phyloP scores from a whole-genome alignment of 2,888 invertebrate species.

The Pyrochroa serraticornis region DNA sequence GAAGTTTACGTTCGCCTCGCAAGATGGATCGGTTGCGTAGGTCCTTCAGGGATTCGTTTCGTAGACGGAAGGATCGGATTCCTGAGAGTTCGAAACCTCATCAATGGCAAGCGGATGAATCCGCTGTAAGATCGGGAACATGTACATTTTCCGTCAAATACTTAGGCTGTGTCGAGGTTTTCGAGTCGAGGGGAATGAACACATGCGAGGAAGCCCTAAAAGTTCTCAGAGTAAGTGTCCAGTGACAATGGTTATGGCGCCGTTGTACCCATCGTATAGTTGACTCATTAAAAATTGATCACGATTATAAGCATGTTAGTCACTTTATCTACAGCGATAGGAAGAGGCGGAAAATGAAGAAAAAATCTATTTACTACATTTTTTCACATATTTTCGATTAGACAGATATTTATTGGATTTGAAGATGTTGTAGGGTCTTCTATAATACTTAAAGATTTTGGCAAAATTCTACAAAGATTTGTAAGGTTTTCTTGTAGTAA shows the following conservation, averaged over 20 bases:
- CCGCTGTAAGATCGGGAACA: slow-evolving; percentile 92
- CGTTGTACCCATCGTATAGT: too few relatives aligned
- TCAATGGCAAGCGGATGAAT: slow-evolving; percentile 98
- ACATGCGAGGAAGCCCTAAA: slow-evolving; percentile 99
- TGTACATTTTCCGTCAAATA: slow-evolving; percentile 99
- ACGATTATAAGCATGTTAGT: background rate
- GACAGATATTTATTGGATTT: background rate
- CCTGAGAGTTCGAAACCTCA: slow-evolving; percentile 96
- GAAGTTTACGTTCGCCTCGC: slow-evolving; percentile 71
- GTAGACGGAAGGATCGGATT: slow-evolving; percentile 82
- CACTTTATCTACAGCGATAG: background rate
- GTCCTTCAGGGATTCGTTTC: slow-evolving; percentile 92
- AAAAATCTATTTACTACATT: background rate
- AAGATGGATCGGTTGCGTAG: slow-evolving; percentile 89
- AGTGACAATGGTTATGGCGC: too few relatives aligned
- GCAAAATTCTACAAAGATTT: background rate
- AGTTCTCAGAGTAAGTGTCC: slow-evolving; percentile 82
- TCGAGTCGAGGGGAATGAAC: slow-evolving; percentile 99
- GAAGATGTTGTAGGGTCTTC: background rate
- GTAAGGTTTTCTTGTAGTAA: too few relatives aligned
- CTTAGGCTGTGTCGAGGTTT: slow-evolving; percentile 98
- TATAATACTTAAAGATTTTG: background rate
- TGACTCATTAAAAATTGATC: background rate
- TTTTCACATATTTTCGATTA: background rate
- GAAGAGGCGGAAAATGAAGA: too few relatives aligned